phyloP scores from a whole-genome alignment of 2,888 invertebrate species.

The Aspidapion aeneum region DNA sequence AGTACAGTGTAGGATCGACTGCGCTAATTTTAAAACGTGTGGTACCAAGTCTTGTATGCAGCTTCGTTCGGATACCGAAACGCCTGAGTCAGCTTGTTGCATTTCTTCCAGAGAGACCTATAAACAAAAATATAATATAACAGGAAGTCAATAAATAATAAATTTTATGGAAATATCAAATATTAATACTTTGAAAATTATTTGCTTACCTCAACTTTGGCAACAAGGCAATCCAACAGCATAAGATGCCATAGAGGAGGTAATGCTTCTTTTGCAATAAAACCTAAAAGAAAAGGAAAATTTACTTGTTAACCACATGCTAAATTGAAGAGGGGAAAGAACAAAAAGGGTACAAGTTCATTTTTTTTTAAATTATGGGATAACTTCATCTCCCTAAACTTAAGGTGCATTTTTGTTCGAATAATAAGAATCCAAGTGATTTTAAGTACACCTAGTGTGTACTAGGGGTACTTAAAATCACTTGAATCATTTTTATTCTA shows the following conservation, averaged over 20 bases:
- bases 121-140: neutral
- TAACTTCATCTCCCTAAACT: too few relatives aligned
- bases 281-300: slow-evolving; percentile 29
- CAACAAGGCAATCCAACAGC: slow-evolving; percentile 71
- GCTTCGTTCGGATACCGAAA: slow-evolving; percentile 41
- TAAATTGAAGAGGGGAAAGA: too few relatives aligned
- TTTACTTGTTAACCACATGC: too few relatives aligned
- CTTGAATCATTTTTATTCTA: too few relatives aligned
- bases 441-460: too few relatives aligned
- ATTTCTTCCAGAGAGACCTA: neutral
- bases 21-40: slow-evolving; percentile 61
- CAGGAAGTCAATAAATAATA: neutral
- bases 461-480: too few relatives aligned
- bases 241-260: slow-evolving; percentile 73
- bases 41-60: slow-evolving; percentile 61
- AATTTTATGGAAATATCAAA: too few relatives aligned
- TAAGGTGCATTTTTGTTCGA: too few relatives aligned
- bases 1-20: slow-evolving; percentile 61
- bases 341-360: too few relatives aligned
- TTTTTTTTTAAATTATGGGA: too few relatives aligned
- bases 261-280: slow-evolving; percentile 41
- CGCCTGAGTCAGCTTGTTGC: slow-evolving; percentile 1
- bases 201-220: slow-evolving; percentile 62
- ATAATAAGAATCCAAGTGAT: too few relatives aligned
- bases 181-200: neutral